Evolutionary conservation across 2,113 vertebrate genomes (phyloP).

Genomic region (Onychostoma macrolepis): DNA sequence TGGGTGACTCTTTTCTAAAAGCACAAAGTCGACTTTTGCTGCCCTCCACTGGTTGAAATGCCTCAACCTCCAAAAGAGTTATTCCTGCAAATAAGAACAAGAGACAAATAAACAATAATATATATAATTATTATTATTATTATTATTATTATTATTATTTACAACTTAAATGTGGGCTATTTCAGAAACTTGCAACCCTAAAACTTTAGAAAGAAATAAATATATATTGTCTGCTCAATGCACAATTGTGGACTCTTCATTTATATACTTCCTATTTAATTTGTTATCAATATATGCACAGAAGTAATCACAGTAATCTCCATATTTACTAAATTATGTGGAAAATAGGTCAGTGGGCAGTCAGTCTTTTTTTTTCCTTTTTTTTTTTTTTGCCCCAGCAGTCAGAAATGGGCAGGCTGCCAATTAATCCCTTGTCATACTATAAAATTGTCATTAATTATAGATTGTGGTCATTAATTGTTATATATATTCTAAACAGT

Average conservation of each 20-base stretch:
- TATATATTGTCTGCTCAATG: background rate
- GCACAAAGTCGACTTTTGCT: background rate
- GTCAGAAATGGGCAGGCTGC: constrained; percentile 48
- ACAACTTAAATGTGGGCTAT: background rate
- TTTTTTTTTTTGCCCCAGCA: background rate
- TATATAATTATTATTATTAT: too few relatives aligned
- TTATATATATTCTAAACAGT: background rate
- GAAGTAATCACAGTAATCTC: constrained; percentile 44
- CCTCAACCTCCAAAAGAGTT: background rate
- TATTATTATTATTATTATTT: too few relatives aligned
- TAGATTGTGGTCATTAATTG: background rate
- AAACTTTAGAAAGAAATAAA: background rate
- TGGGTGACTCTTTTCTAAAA: background rate
- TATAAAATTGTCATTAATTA: background rate
- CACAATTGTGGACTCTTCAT: constrained; percentile 23
- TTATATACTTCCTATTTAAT: constrained; percentile 42
- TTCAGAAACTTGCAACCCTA: background rate
- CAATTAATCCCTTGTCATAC: constrained; percentile 39
- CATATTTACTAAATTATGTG: constrained; percentile 42
- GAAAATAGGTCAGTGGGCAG: constrained; percentile 62
- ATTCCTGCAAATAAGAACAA: background rate
- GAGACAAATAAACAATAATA: background rate
- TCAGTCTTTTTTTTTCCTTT: constrained; percentile 37
- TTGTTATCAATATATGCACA: constrained; percentile 43
- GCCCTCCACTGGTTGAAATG: constrained; percentile 45